These are phyloP conservation scores for Cydia amplana DNA, from an alignment of 1,140 invertebrate species.

Conservation along the genomic window DNA sequence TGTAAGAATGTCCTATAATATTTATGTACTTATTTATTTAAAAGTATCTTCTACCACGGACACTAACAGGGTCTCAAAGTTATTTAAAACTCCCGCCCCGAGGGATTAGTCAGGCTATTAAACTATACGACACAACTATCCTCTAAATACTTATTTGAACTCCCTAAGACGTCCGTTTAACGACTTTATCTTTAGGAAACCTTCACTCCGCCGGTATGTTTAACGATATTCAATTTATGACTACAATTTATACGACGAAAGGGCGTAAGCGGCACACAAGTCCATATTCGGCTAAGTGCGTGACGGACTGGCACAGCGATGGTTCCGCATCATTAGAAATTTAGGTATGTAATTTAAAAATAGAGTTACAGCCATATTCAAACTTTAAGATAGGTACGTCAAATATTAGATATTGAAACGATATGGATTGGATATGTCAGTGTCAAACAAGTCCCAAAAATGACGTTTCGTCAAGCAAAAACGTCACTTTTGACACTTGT, in stretches of 20 bases:
- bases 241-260: constrained; percentile 42
- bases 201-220: constrained; percentile 66
- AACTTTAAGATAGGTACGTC: too few species aligned
- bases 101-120: constrained; percentile 59
- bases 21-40: too few species aligned
- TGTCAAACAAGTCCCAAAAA: too few species aligned
- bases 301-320: not conserved
- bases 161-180: constrained; percentile 53
- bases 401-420: too few species aligned
- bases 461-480: too few species aligned
- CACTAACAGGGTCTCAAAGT: not conserved
- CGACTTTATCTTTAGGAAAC: constrained; percentile 72
- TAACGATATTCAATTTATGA: constrained; percentile 79
- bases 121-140: constrained; percentile 66
- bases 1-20: too few species aligned
- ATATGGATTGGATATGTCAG: too few species aligned
- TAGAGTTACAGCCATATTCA: too few species aligned
- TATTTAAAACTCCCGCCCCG: not conserved
- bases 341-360: too few species aligned
- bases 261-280: not conserved
- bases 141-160: constrained; percentile 48
- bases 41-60: not conserved
- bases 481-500: too few species aligned
- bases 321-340: not conserved
- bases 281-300: not conserved